phyloP scores from a whole-genome alignment of 2,888 invertebrate genomes.

The Lingula anatina region DNA sequence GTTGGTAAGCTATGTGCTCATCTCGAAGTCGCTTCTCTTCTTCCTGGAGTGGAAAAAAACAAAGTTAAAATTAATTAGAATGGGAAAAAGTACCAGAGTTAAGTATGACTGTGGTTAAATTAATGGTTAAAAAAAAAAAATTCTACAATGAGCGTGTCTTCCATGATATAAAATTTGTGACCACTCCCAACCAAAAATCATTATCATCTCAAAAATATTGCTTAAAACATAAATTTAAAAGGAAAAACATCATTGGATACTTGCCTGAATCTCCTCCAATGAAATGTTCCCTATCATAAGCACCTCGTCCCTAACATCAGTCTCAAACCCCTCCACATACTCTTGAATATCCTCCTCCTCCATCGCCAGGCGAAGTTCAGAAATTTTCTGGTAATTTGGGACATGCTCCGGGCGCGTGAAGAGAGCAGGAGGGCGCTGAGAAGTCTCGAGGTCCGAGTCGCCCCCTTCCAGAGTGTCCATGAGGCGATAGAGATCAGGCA shows the following conservation, averaged over 20 bases:
- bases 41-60: conserved; percentile 21
- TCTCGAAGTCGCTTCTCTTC: conserved; percentile 43
- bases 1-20: conserved; percentile 41
- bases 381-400: conserved; percentile 23
- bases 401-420: conserved; percentile 41
- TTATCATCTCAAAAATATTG: no score
- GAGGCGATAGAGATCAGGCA: conserved; percentile 39
- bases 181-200: no score
- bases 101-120: no score
- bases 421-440: conserved; percentile 33
- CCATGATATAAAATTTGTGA: no score
- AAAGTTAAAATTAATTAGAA: background rate
- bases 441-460: conserved; percentile 21
- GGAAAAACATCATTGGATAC: no score
- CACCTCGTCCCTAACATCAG: conserved; percentile 36
- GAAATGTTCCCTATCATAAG: conserved; percentile 44
- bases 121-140: no score
- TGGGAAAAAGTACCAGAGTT: no score
- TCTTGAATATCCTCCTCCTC: conserved; percentile 35
- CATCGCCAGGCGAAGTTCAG: conserved; percentile 33
- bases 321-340: conserved; percentile 39
- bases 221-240: no score
- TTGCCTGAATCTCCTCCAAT: conserved; percentile 37
- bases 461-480: conserved; percentile 35
- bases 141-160: no score